Evolutionary conservation across 2,113 vertebrate genomes (phyloP), one percentile per base, ranked within the genome.

Genomic region (Silurus glanis): DNA sequence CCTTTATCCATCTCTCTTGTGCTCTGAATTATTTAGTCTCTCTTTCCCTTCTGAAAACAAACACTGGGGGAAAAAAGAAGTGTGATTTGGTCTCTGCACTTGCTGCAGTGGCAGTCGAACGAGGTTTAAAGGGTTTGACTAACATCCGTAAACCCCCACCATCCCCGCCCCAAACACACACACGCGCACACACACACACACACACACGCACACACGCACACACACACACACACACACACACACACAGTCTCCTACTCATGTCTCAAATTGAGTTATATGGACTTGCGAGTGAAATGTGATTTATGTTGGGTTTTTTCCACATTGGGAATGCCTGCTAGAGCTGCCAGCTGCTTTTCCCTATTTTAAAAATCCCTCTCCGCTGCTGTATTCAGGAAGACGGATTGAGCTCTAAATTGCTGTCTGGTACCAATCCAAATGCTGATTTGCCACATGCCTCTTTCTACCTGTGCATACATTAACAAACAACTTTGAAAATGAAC

Each of bases 381-480:
- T 62, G 49, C 76, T 83, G 61, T 53, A 61, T 82, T 84, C 82
- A 89, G 62, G 67, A 88, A 88, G 89, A 89, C n/a, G 75, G 75
- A 90, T 87, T 80, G 79, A 82, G 56, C 66, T 89, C 85, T 86
- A 86, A 88, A 90, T 89, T 88, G 75, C 64, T 85, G 51, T 81
- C 87, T 90, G 86, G 80, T 88, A 82, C 25, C 47, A 67, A 49
- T 90, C 71, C 85, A 89, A 81, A 78, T n/a, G 25, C 53, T 59
- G 23, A 58, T 85, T 89, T 85, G 59, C 53, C 25, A 56, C 61
- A 76, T 85, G 72, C 75, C 45, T 83, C 81, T 86, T 62, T 89
- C 64, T 82, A 80, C 37, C 14, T 71, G 61, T 49, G 66, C 53
- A 83, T 78, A 78, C 53, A 53, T 23, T 84, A 25, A 67, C 47